These are phyloP conservation scores for Uromys caudimaculatus DNA, from an alignment of 2,797 vertebrate genomes.

Conservation along the genomic window DNA sequence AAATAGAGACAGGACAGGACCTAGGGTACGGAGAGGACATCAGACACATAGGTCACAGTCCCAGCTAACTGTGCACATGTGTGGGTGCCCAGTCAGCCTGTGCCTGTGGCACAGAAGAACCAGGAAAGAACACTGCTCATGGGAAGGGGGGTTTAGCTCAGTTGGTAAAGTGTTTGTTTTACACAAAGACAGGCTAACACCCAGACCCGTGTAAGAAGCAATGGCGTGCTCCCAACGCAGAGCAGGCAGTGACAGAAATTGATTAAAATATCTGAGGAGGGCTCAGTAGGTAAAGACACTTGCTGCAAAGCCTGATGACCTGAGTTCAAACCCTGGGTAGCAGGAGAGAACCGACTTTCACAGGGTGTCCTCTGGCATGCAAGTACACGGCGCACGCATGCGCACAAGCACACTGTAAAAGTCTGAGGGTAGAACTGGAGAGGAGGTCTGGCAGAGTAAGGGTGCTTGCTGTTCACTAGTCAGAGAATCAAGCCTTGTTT, in stretches of 20 bases:
- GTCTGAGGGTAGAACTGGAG: background rate
- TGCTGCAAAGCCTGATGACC: background rate
- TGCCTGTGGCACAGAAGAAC: background rate
- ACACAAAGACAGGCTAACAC: no score
- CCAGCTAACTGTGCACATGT: background rate
- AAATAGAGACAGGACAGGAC: background rate
- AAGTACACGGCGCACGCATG: background rate
- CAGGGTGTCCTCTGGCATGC: background rate
- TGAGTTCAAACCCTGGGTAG: background rate
- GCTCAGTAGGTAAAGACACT: background rate
- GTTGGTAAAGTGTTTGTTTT: background rate
- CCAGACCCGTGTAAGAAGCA: background rate
- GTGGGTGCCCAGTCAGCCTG: background rate
- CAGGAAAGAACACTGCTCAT: background rate
- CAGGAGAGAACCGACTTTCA: background rate
- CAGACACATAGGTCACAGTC: background rate
- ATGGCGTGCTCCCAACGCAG: background rate
- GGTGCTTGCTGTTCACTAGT: background rate
- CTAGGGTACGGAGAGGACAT: no score
- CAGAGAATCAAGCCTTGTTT: background rate
- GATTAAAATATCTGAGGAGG: background rate
- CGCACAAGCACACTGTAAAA: background rate
- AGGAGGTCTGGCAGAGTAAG: background rate
- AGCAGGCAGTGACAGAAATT: background rate
- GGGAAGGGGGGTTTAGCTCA: background rate